Percentiles rank a stretch among this genome's conserved stretches.
phyloP scores from a whole-genome alignment of 2,888 invertebrate species.

The Proisotoma minuta region DNA sequence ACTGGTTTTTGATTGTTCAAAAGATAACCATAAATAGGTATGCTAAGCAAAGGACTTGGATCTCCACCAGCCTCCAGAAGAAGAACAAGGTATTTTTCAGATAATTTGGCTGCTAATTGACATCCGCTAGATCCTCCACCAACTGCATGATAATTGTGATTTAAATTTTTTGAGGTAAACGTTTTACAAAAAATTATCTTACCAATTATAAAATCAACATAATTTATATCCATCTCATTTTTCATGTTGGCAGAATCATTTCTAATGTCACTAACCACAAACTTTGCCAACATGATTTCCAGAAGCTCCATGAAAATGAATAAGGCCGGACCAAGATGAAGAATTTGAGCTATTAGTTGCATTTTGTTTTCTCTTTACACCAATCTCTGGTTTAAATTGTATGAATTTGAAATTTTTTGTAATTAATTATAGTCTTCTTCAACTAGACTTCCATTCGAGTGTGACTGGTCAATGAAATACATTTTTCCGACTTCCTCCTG shows the following conservation, averaged over 20 bases:
- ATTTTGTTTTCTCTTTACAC: neutral
- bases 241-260: neutral
- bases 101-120: conserved; percentile 59
- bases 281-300: neutral
- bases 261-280: neutral
- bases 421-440: no score
- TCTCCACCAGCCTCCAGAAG: conserved; percentile 56
- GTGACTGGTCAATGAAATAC: no score
- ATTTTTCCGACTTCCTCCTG: no score
- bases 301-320: conserved; percentile 14
- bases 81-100: conserved; percentile 54
- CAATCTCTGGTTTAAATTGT: no score
- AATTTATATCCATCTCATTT: neutral
- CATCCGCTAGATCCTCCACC: conserved; percentile 54
- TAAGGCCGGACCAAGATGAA: conserved; percentile 4
- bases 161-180: no score
- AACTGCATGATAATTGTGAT: conserved; percentile 13
- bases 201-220: conserved; percentile 21
- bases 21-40: conserved; percentile 52
- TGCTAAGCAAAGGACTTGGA: conserved; percentile 49
- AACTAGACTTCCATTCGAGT: no score
- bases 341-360: neutral
- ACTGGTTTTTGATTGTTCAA: conserved; percentile 60
- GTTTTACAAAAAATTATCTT: conserved; percentile 9
- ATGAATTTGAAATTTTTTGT: no score